Evolutionary conservation across 2,113 vertebrate genomes (phyloP).

Genomic region (Poecile atricapillus): DNA sequence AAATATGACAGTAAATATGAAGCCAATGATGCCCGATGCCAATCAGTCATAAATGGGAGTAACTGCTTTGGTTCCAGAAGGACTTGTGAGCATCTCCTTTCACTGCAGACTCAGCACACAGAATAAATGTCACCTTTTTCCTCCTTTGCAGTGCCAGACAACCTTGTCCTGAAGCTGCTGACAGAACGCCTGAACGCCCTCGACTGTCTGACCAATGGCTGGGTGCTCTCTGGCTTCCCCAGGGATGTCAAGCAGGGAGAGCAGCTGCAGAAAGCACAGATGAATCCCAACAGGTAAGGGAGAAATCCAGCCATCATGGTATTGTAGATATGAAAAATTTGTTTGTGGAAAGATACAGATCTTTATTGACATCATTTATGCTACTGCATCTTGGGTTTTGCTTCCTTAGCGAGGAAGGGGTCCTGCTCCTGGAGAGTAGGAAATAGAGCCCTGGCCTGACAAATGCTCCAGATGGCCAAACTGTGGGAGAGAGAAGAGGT

Average conservation of each 20-base stretch:
- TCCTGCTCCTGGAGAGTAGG: slow-evolving; percentile 8
- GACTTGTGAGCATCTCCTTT: neutral
- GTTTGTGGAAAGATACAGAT: neutral
- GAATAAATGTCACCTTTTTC: neutral
- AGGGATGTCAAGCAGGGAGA: slow-evolving; percentile 72
- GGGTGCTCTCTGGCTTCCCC: slow-evolving; percentile 82
- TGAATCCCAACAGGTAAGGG: slow-evolving; percentile 83
- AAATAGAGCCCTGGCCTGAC: slow-evolving; percentile 23
- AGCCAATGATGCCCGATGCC: neutral
- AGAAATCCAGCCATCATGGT: rapidly evolving
- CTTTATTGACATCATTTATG: neutral
- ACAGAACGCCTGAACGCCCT: slow-evolving; percentile 67
- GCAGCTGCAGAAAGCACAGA: slow-evolving; percentile 55
- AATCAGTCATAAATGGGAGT: neutral
- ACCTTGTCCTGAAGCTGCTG: slow-evolving; percentile 77
- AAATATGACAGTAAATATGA: neutral
- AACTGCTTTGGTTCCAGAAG: neutral
- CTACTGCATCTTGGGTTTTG: neutral
- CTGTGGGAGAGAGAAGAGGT: slow-evolving; percentile 10
- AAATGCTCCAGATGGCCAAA: slow-evolving; percentile 47
- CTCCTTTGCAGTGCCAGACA: slow-evolving; percentile 77
- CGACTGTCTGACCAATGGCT: slow-evolving; percentile 76
- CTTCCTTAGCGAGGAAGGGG: neutral
- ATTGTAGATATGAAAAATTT: rapidly evolving
- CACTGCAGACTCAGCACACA: neutral